Base-by-base conservation (phyloP, 2,888 invertebrate species). In the Eurois occulta region DNA sequence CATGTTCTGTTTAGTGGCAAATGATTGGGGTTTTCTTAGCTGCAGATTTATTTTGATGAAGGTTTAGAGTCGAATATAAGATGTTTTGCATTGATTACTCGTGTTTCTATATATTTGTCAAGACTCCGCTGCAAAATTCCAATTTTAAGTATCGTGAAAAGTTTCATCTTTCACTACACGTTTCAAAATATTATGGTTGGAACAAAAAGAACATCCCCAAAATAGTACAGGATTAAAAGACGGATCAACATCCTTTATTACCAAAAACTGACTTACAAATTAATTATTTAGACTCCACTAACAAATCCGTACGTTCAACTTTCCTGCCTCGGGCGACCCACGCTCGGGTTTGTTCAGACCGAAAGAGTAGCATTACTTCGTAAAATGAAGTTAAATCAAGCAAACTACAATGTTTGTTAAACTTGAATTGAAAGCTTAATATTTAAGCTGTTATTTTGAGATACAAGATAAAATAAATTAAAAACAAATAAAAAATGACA, bases 251-350 rank as follows among this genome's bases (percentile, higher is more conserved):
- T 43, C 48, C 62, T 64, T 71, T 71, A 67, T 64, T 48, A 68
- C 41, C 48, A 83, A 43, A 83, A 72, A 60, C 58, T 72, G 41
- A 78, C 69, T 70, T 62, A 71, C 58, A 60, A 75, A 83, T 74
- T 71, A 81, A 81, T 81, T 81, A 81, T 77, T 76, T 68, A 68
- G 43, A 64, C 48, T 68, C 24, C 52, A 60, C 72, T 62, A 58
- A 64, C 41, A 81, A 81, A 82, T 78, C 60, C 66, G 64, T 72
- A 35, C 43, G 48, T 83, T 69, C 64, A 65, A 74, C 71, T 78
- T 83, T 60, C 28, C 46, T 46, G 66, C 65, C 82, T 55, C 41
- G 43, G 38, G 77, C 69, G 24, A 60, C 60, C 46, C 60, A 35
- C 38, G 60, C 41, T 43, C 10, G 43, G 18, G 41, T 46, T 55